Conservation (phyloP, 1,140 invertebrate genomes). For the Pseudomyrmex gracilis region DNA sequence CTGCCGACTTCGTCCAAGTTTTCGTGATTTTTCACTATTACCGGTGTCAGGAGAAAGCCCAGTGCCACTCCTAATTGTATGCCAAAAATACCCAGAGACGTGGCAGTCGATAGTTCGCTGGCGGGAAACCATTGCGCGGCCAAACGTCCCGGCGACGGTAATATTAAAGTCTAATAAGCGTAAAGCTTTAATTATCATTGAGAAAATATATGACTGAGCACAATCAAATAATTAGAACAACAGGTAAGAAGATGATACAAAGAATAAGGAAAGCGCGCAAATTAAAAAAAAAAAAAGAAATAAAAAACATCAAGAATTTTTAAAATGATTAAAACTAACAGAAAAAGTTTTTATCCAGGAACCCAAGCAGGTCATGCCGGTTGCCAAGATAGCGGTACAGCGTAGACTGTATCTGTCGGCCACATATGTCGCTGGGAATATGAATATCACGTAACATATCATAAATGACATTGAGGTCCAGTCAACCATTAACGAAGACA, state of each 20-base stretch:
- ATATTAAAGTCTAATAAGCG: conserved; percentile 85
- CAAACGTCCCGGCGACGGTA: conserved; percentile 90
- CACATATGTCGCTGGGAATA: conserved; percentile 89
- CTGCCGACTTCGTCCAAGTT: conserved; percentile 78
- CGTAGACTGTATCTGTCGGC: conserved; percentile 84
- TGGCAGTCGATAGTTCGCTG: conserved; percentile 90
- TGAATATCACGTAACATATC: conserved; percentile 89
- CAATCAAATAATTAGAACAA: neutral
- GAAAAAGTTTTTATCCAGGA: conserved; percentile 91
- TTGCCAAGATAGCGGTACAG: conserved; percentile 81
- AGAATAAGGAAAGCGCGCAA: neutral
- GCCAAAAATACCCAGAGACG: conserved; percentile 92
- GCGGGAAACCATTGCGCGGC: conserved; percentile 87
- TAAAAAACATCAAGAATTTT: neutral
- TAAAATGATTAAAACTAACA: conserved; percentile 70
- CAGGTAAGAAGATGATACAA: neutral
- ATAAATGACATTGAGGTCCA: conserved; percentile 91
- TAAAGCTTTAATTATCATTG: neutral
- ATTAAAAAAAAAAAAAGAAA: neutral
- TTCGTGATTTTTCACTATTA: conserved; percentile 83
- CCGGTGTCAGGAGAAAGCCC: conserved; percentile 83
- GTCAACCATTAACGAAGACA: conserved; percentile 87
- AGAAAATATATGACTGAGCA: neutral
- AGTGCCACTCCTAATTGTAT: conserved; percentile 88
- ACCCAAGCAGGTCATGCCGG: conserved; percentile 85